These are phyloP conservation scores for Drosophila diplacantha DNA, from an alignment of 2,888 invertebrate species.

Conservation along the genomic window DNA sequence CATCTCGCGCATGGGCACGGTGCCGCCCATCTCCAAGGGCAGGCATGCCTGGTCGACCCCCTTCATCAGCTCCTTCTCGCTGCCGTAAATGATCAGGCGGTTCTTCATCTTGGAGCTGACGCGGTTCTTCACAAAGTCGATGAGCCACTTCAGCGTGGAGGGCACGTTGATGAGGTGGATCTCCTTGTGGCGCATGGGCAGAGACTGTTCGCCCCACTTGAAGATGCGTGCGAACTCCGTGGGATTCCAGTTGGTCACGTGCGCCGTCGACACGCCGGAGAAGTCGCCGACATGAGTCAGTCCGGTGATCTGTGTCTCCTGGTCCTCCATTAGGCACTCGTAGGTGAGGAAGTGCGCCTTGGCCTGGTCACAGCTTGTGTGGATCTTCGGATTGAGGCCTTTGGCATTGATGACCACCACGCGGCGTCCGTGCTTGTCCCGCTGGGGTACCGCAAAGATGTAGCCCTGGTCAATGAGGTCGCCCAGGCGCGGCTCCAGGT, in stretches of 20 bases:
- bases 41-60: constrained; percentile 82
- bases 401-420: constrained; percentile 83
- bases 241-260: constrained; percentile 86
- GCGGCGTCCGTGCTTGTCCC: constrained; percentile 85
- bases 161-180: constrained; percentile 86
- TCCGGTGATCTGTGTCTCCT: constrained; percentile 86
- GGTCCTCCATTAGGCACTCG: constrained; percentile 86
- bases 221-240: constrained; percentile 84
- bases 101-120: constrained; percentile 85
- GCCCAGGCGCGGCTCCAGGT: constrained; percentile 81
- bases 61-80: constrained; percentile 81
- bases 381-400: constrained; percentile 83
- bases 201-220: constrained; percentile 89
- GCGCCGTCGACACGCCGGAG: constrained; percentile 81
- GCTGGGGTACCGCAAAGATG: constrained; percentile 85
- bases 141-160: constrained; percentile 84
- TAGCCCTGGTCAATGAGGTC: constrained; percentile 85
- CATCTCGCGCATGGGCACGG: constrained; percentile 85
- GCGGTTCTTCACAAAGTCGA: constrained; percentile 84
- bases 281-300: constrained; percentile 86
- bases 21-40: constrained; percentile 86
- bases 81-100: constrained; percentile 82
- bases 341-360: constrained; percentile 84
- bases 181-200: constrained; percentile 88
- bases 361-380: constrained; percentile 84